Evolutionary conservation across 1,140 invertebrate genomes (phyloP), one percentile per base, ranked within the genome.

Genomic region (Camponotus floridanus): DNA sequence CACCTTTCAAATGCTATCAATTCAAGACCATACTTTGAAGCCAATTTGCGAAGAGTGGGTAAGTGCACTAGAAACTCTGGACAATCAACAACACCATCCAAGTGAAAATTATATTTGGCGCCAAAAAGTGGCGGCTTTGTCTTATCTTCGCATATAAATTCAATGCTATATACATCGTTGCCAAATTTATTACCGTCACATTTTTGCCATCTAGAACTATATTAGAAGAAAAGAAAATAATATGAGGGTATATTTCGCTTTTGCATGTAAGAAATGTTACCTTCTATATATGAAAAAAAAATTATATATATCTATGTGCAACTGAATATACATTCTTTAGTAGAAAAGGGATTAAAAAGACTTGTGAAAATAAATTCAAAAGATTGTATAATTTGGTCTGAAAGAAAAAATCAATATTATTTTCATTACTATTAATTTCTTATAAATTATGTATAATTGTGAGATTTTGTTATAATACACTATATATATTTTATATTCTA

Each of bases 41-140:
- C 98, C 89, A 99, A 95, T 94, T 98, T 98, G 87, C 97, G 95
- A 78, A 99, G 96, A 6, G 97, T 96, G 36, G 98, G 98, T 94
- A 99, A 98, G 95, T 99, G 97, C 18, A 99, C 99, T 42, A 99
- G 95, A 96, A 99, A 99, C 94, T 99, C 99, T 36, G 99, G 99
- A 95, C 99, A 99, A 94, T 99, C 97, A 0, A 99, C 99, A 18
- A 99, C 98, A 61, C 98, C 98, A 93, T 99, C 98, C 71, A 99
- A 95, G 92, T 98, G 97, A 94, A 99, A 99, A 94, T 99, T 97
- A 95, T 99, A 99, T 94, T 99, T 98, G 48, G 98, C 98, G 61
- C 99, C 99, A 96, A 99, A 99, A 15, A 99, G 93, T 6, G 98
- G 98, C 89, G 97, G 96, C 13, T 96, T 96, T 61, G 97, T 95